phyloP scores from a whole-genome alignment of 1,140 invertebrate species.

The Halesus radiatus region DNA sequence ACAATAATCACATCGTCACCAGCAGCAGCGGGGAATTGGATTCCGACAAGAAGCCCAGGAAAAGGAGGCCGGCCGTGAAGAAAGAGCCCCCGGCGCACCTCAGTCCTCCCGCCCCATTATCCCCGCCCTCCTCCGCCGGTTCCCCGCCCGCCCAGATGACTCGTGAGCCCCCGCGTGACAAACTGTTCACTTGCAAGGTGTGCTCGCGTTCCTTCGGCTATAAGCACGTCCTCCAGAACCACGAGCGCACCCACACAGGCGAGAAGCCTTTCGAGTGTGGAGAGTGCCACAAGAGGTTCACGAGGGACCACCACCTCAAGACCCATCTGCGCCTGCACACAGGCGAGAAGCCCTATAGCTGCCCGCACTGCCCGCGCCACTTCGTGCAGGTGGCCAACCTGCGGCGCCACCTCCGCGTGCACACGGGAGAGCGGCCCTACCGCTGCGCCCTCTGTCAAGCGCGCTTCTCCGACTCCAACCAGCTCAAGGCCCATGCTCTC shows the following conservation, averaged over 20 bases:
- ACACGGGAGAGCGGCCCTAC: conserved; percentile 75
- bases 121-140: conserved; percentile 66
- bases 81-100: conserved; percentile 60
- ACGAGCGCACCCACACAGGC: conserved; percentile 96
- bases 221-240: conserved; percentile 96
- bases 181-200: conserved; percentile 89
- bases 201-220: conserved; percentile 92
- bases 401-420: conserved; percentile 89
- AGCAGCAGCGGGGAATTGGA: conserved; percentile 45
- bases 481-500: conserved; percentile 91
- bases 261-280: conserved; percentile 97
- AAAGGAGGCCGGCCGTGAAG: conserved; percentile 31
- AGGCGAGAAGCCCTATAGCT: conserved; percentile 94
- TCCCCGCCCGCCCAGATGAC: conserved; percentile 64
- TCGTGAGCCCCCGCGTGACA: conserved; percentile 77
- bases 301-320: conserved; percentile 95
- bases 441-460: conserved; percentile 90
- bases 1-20: conserved; percentile 55
- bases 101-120: conserved; percentile 63
- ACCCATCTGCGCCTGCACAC: conserved; percentile 94
- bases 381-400: conserved; percentile 97
- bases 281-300: conserved; percentile 95
- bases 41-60: conserved; percentile 59
- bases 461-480: conserved; percentile 94
- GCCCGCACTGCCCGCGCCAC: conserved; percentile 90